Evolutionary conservation across 2,888 invertebrate genomes (phyloP), one percentile per base, ranked within the genome.

Genomic region (Schrankia costaestrigalis): DNA sequence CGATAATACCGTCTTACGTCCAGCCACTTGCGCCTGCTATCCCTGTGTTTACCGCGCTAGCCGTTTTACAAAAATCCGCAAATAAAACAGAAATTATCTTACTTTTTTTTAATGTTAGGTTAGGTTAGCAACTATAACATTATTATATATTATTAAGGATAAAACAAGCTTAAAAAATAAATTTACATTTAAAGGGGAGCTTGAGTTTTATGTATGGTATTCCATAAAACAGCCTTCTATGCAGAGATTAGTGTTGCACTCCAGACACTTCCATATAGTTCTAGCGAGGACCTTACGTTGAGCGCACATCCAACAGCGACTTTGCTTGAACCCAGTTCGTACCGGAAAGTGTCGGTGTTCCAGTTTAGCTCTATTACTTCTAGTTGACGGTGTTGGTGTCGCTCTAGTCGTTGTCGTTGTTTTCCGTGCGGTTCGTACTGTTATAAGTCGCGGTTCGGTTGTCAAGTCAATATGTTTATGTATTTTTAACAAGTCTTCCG

Each of bases 231-330:
- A 56, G 6, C 13, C 24, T 3, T 44, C 34, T 10, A 59, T 41
- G 35, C 56, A 59, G 1, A 59, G 28, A 27, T 47, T 46, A 0
- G 49, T 36, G 9, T 48, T 24, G 9, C 53, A 59, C 19, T 56
- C 35, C 18, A 35, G 13, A 30, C 56, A 59, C 30, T 59, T 52
- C 51, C 54, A 59, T 2, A 45, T 22, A 0, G 54, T 56, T 17
- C 56, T 41, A 0, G 46, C 14, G 2, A 9, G 22, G 3, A 26
- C 22, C 13, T 33, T 44, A 10, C 34, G 30, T 21, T 41, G 40
- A 1, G 39, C 13, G 25, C 51, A 55, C 43, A 42, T 26, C 26
- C 41, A 43, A 33, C 54, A 54, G 1, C 46, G 19, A 13, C 29
- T 34, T 5, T 39, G 10, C 25, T 42, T 51, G 2, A 25, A 32